phyloP scores from a whole-genome alignment of 2,113 vertebrate species.

The Saguinus imperator region DNA sequence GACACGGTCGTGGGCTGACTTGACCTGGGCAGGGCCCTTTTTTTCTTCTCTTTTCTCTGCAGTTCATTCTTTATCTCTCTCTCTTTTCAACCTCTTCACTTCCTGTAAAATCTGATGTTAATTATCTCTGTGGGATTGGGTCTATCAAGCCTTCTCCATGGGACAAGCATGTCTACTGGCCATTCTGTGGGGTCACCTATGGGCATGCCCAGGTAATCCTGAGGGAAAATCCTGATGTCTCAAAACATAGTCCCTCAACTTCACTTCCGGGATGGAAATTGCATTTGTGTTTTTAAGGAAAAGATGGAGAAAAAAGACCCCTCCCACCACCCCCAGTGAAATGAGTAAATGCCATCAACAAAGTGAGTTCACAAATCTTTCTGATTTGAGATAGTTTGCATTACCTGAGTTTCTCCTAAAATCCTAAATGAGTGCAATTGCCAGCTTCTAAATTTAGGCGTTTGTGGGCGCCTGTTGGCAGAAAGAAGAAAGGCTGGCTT shows the following conservation, averaged over 20 bases:
- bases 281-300: background rate
- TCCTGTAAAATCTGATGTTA: background rate
- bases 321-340: fast-evolving
- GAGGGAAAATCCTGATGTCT: background rate
- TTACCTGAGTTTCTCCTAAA: slow-evolving; percentile 75
- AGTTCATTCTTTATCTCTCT: background rate
- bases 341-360: background rate
- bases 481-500: slow-evolving; percentile 77
- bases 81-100: background rate
- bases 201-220: background rate
- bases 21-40: fast-evolving
- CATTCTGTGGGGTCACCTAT: fast-evolving
- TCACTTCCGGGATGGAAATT: slow-evolving; percentile 38
- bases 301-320: background rate
- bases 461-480: slow-evolving; percentile 84
- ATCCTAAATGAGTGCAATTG: slow-evolving; percentile 78
- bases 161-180: background rate
- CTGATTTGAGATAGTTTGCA: slow-evolving; percentile 41
- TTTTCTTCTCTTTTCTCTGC: background rate
- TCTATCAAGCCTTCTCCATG: fast-evolving
- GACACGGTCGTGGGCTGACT: fast-evolving
- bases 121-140: background rate
- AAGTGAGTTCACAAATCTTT: slow-evolving; percentile 54
- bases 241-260: slow-evolving; percentile 2
- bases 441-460: slow-evolving; percentile 87